These are phyloP conservation scores for Lepas anatifera DNA, from an alignment of 2,888 invertebrate species.

Conservation along the genomic window DNA sequence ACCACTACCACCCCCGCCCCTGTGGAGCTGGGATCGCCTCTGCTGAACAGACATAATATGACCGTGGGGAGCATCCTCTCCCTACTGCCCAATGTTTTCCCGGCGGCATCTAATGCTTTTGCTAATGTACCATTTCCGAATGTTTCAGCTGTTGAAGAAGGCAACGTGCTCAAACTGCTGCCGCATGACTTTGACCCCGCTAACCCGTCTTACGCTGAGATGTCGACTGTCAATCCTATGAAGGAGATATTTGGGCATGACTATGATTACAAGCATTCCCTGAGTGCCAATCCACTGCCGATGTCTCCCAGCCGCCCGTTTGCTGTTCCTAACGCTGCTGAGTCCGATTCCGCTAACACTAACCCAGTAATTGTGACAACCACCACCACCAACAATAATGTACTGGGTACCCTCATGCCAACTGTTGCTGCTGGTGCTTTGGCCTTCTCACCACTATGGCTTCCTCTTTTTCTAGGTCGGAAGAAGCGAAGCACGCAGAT, in stretches of 20 bases:
- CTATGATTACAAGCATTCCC: neutral
- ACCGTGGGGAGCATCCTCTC: conserved; percentile 1
- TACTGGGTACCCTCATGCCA: neutral
- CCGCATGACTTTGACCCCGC: neutral
- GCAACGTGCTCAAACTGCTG: neutral
- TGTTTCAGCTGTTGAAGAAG: neutral
- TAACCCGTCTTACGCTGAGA: neutral
- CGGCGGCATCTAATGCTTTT: neutral
- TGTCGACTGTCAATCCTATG: neutral
- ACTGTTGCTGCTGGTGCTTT: neutral
- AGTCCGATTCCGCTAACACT: no score
- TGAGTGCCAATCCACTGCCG: neutral
- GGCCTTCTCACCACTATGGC: conserved; percentile 5
- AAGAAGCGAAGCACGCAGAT: conserved; percentile 5
- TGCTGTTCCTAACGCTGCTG: neutral
- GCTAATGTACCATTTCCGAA: neutral
- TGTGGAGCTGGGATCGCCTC: neutral
- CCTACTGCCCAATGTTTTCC: conserved; percentile 1
- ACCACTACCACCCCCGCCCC: neutral
- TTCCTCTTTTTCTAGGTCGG: conserved; percentile 7
- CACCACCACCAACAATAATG: neutral
- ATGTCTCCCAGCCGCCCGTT: neutral
- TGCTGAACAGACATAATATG: neutral
- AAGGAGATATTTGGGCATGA: neutral
- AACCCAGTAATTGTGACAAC: neutral